A percentile compares a stretch with the other conserved stretches of the same genome.
These are phyloP conservation scores for Streptopelia turtur DNA, from an alignment of 2,797 vertebrate genomes.

Conservation along the genomic window DNA sequence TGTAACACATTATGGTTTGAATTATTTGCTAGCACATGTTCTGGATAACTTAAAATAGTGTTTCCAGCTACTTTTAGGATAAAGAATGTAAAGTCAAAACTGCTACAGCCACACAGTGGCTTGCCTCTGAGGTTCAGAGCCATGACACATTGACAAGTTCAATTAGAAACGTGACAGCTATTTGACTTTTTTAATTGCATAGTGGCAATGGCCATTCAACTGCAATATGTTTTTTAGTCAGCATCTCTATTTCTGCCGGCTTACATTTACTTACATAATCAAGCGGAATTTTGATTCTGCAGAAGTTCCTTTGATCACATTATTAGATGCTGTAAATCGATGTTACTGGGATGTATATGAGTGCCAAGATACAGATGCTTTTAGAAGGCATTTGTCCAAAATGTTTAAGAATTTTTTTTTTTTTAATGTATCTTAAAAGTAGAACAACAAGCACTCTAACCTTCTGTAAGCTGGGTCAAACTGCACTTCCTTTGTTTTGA, in stretches of 20 bases:
- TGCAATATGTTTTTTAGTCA: not conserved
- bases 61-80: not conserved
- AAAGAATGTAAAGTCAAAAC: not conserved
- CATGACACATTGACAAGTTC: not conserved
- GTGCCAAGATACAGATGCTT: not conserved
- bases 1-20: not conserved
- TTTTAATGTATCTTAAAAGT: not conserved
- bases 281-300: not conserved
- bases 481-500: not conserved
- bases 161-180: not conserved
- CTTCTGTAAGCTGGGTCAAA: not conserved
- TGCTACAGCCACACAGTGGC: not conserved
- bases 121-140: not conserved
- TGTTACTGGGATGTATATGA: not conserved
- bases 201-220: not conserved
- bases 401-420: not conserved
- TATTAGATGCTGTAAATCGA: not conserved
- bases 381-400: not conserved
- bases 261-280: not conserved
- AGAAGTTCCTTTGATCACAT: not conserved
- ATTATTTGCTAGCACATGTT: not conserved
- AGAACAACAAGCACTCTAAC: not conserved
- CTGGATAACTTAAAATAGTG: not conserved
- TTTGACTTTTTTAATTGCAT: not conserved
- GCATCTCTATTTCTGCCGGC: not conserved